phyloP scores from a whole-genome alignment of 2,797 vertebrate species.

The Dendrocincla fuliginosa region DNA sequence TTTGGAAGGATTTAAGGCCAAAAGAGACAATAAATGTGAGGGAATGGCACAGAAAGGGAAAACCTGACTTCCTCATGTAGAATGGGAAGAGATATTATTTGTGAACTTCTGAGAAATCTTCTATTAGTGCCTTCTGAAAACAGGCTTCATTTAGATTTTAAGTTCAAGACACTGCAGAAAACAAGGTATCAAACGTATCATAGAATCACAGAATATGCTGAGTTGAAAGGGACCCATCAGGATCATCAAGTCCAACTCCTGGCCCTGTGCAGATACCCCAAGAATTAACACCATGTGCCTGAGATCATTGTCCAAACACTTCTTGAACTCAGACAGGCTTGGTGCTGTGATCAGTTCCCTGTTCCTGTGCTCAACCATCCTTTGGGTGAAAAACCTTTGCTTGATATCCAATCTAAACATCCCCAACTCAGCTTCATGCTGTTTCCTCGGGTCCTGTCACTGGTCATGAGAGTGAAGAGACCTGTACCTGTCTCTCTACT shows the following conservation, averaged over 20 bases:
- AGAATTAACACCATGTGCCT: not conserved
- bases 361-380: rapidly evolving
- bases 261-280: too few species aligned
- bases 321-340: not conserved
- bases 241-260: not conserved
- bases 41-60: not conserved
- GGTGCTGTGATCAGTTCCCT: not conserved
- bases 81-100: not conserved
- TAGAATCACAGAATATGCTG: not conserved
- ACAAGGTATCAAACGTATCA: not conserved
- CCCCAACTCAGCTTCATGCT: not conserved
- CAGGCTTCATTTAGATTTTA: not conserved
- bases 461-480: not conserved
- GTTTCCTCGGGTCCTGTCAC: rapidly evolving
- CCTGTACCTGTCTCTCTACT: rapidly evolving
- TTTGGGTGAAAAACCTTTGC: not conserved
- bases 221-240: not conserved
- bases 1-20: not conserved
- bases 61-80: not conserved
- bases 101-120: not conserved
- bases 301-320: not conserved
- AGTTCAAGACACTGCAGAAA: not conserved
- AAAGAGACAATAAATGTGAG: not conserved
- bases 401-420: not conserved
- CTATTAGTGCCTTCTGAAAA: not conserved